Percentiles rank a stretch among this genome's conserved stretches.
Evolutionary conservation across 2,888 invertebrate genomes (phyloP).

Genomic region (Hermaeophaga mercurialis): DNA sequence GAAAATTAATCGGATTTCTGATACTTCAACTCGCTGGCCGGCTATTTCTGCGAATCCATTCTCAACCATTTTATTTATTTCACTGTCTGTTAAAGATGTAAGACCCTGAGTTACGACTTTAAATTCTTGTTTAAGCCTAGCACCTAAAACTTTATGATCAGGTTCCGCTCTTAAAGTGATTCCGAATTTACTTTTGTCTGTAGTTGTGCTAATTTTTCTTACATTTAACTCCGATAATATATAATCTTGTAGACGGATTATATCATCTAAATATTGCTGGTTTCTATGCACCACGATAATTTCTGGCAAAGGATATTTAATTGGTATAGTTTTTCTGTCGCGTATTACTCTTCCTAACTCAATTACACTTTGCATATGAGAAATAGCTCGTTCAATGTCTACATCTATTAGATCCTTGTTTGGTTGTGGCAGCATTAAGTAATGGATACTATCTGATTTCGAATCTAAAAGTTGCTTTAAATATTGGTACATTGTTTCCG

Average conservation of each 20-base stretch:
- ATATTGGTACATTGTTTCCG: slow-evolving; percentile 93
- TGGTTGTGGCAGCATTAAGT: slow-evolving; percentile 83
- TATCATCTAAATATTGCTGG: slow-evolving; percentile 68
- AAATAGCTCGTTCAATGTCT: slow-evolving; percentile 87
- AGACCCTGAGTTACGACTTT: slow-evolving; percentile 85
- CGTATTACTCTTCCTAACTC: slow-evolving; percentile 92
- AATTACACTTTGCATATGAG: slow-evolving; percentile 92
- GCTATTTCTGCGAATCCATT: slow-evolving; percentile 74
- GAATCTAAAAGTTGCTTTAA: slow-evolving; percentile 69
- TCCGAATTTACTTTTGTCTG: slow-evolving; percentile 88
- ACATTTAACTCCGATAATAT: slow-evolving; percentile 94
- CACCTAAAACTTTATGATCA: slow-evolving; percentile 90
- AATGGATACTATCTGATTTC: slow-evolving; percentile 83
- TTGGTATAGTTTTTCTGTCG: slow-evolving; percentile 90
- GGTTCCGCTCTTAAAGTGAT: slow-evolving; percentile 89
- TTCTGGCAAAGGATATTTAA: slow-evolving; percentile 96
- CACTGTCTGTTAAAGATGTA: slow-evolving; percentile 74
- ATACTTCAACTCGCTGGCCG: slow-evolving; percentile 77
- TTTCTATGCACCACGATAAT: slow-evolving; percentile 94
- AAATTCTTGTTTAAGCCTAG: slow-evolving; percentile 86
- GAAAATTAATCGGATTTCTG: slow-evolving; percentile 84
- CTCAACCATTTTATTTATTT: slow-evolving; percentile 76
- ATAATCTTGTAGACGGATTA: slow-evolving; percentile 80
- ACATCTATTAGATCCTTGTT: slow-evolving; percentile 74
- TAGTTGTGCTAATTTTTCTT: slow-evolving; percentile 79